Conservation (phyloP, 1,140 invertebrate genomes). For the Dysdera silvatica region DNA sequence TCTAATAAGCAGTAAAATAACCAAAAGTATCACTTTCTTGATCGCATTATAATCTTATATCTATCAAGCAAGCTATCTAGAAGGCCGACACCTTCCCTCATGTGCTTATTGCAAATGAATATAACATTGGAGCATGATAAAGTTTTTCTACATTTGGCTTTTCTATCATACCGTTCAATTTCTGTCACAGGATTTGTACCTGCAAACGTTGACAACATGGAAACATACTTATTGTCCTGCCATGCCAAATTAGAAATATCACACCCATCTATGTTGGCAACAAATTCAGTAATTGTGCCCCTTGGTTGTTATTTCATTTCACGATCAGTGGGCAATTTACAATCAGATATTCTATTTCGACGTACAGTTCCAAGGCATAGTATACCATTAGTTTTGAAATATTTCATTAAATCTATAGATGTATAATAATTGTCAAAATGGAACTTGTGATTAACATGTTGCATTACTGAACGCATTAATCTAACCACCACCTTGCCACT, state of each 20-base stretch:
- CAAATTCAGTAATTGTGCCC: slow-evolving; percentile 13
- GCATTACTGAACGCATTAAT: slow-evolving; percentile 23
- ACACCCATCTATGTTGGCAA: slow-evolving; percentile 5
- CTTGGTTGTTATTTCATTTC: slow-evolving; percentile 23
- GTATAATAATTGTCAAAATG: slow-evolving; percentile 38
- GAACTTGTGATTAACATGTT: slow-evolving; percentile 11
- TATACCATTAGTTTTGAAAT: slow-evolving; percentile 28
- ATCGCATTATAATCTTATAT: slow-evolving; percentile 43
- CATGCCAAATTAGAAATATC: slow-evolving; percentile 31
- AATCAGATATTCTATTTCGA: slow-evolving; percentile 22
- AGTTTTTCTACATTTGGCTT: slow-evolving; percentile 35
- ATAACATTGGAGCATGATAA: slow-evolving; percentile 45
- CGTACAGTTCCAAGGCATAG: slow-evolving; percentile 28
- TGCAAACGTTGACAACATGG: slow-evolving; percentile 42
- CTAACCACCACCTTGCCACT: slow-evolving; percentile 32
- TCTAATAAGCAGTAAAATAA: slow-evolving; percentile 47
- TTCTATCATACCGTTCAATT: slow-evolving; percentile 38
- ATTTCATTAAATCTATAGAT: slow-evolving; percentile 7
- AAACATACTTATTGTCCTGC: slow-evolving; percentile 42
- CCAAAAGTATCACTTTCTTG: slow-evolving; percentile 43
- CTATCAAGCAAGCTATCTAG: slow-evolving; percentile 45
- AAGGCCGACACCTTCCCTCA: slow-evolving; percentile 47
- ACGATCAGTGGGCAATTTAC: slow-evolving; percentile 31
- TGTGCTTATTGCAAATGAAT: slow-evolving; percentile 46
- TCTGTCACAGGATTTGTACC: slow-evolving; percentile 37